phyloP scores from a whole-genome alignment of 1,140 invertebrate genomes.

The Idris sp. region DNA sequence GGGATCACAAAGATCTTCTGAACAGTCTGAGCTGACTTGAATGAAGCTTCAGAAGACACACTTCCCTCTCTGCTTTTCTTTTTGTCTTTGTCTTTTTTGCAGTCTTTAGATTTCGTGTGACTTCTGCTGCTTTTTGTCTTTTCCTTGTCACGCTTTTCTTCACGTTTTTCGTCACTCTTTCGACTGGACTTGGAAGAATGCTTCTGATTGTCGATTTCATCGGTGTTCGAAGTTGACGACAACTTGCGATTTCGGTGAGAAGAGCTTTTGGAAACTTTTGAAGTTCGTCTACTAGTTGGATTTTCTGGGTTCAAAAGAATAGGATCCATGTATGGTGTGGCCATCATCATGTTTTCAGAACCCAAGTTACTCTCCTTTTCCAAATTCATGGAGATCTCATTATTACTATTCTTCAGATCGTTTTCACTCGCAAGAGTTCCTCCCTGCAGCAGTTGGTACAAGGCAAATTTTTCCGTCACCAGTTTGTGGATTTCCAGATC shows the following conservation, averaged over 20 bases:
- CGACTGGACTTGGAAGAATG: constrained; percentile 24
- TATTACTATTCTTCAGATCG: constrained; percentile 30
- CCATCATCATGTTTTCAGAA: too few relatives aligned
- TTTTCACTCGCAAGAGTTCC: constrained; percentile 50
- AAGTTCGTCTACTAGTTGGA: background rate
- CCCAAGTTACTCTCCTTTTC: constrained; percentile 8
- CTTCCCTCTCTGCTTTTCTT: constrained; percentile 6
- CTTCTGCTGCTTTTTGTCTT: constrained; percentile 16
- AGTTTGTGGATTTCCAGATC: constrained; percentile 74
- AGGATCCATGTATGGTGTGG: too few relatives aligned
- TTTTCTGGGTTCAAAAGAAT: constrained; percentile 8
- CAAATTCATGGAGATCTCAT: constrained; percentile 9
- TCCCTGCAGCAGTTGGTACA: constrained; percentile 69
- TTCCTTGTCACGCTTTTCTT: constrained; percentile 1
- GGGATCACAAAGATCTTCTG: constrained; percentile 50
- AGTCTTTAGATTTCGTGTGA: constrained; percentile 28
- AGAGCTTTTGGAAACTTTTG: constrained; percentile 13
- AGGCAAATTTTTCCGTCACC: constrained; percentile 71
- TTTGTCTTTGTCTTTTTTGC: constrained; percentile 23
- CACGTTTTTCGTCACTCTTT: constrained; percentile 30
- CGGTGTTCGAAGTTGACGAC: constrained; percentile 20
- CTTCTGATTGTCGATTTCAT: constrained; percentile 26
- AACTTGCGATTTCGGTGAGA: constrained; percentile 19
- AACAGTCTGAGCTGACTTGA: constrained; percentile 14
- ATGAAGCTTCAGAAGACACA: background rate